phyloP scores from a whole-genome alignment of 2,113 vertebrate genomes.

The Phocoena sinus region DNA sequence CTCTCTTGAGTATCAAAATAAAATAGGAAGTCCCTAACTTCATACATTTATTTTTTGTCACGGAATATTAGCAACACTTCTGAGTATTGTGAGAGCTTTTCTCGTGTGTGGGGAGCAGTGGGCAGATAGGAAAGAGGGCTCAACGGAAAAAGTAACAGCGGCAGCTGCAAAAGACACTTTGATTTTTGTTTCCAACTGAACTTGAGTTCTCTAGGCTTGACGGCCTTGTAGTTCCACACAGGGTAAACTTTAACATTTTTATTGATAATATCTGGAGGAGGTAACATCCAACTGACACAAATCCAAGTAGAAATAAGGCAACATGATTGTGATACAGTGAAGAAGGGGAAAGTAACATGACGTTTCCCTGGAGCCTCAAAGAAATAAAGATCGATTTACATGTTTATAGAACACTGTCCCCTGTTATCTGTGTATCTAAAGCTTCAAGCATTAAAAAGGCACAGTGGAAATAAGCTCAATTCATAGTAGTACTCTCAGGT shows the following conservation, averaged over 20 bases:
- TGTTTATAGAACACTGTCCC: neutral
- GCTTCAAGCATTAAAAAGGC: neutral
- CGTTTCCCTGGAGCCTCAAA: neutral
- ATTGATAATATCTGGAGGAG: neutral
- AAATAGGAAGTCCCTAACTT: neutral
- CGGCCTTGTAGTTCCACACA: neutral
- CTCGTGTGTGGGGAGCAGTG: neutral
- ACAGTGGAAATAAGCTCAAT: conserved; percentile 15
- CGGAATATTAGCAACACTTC: neutral
- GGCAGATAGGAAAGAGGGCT: neutral
- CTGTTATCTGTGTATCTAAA: neutral
- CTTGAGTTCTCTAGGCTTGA: neutral
- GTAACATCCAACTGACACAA: neutral
- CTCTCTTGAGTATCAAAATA: neutral
- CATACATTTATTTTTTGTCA: neutral
- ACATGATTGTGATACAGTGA: neutral
- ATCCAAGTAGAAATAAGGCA: neutral
- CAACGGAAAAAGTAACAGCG: neutral
- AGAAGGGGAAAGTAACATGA: neutral
- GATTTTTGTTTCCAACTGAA: neutral
- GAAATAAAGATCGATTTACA: neutral
- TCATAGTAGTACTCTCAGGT: neutral
- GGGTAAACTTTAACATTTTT: neutral
- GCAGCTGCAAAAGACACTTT: neutral
- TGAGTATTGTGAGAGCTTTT: neutral